Conservation (phyloP, 2,888 invertebrate genomes). For the Epicampocera succincta region DNA sequence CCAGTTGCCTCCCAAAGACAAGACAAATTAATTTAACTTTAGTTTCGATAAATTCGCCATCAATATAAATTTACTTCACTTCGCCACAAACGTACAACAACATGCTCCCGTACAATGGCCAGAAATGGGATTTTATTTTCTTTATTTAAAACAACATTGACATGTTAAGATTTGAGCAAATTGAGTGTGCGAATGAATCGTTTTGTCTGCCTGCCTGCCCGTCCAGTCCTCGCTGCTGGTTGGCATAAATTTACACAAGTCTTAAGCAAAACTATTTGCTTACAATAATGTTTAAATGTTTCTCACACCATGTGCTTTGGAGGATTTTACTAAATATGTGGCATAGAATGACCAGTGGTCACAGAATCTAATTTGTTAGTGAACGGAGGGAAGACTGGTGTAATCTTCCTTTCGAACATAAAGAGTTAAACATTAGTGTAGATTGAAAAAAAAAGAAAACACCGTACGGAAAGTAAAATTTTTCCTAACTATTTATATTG, state of each 20-base stretch:
- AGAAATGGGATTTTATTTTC: conserved; percentile 20
- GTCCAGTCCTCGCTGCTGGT: not conserved
- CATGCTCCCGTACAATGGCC: conserved; percentile 10
- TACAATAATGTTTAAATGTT: conserved; percentile 34
- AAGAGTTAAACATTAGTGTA: conserved; percentile 25
- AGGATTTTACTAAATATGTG: conserved; percentile 76
- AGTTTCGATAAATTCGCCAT: conserved; percentile 79
- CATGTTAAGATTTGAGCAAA: conserved; percentile 48
- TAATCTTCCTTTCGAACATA: conserved; percentile 35
- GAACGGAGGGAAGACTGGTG: conserved; percentile 58
- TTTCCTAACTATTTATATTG: conserved; percentile 19
- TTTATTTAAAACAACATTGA: conserved; percentile 51
- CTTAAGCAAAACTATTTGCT: conserved; percentile 59
- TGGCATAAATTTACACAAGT: conserved; percentile 25
- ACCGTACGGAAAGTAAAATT: conserved; percentile 10
- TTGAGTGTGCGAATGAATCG: conserved; percentile 28
- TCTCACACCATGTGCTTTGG: conserved; percentile 50
- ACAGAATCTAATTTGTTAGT: conserved; percentile 79
- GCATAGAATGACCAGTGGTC: conserved; percentile 81
- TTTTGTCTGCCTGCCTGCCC: conserved; percentile 3
- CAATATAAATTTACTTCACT: conserved; percentile 70
- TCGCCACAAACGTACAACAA: conserved; percentile 3
- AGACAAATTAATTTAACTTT: conserved; percentile 80
- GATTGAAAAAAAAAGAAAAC: not conserved
- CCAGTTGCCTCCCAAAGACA: conserved; percentile 61